Percentiles rank a stretch among this genome's conserved stretches.
phyloP scores from a whole-genome alignment of 2,888 invertebrate genomes.

The Oligia fasciuncula region DNA sequence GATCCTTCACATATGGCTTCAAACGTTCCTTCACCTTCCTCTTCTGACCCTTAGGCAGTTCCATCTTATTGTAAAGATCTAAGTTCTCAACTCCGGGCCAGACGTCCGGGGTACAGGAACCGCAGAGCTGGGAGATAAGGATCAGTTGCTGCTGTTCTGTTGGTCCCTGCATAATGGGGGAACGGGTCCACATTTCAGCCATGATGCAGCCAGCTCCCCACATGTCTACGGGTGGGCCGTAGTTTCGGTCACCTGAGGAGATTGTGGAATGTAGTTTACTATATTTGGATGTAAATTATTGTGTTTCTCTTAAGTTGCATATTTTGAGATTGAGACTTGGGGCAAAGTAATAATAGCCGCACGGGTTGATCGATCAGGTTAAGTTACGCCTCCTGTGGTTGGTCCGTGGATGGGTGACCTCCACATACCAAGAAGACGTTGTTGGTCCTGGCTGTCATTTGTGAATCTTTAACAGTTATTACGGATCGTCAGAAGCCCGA shows the following conservation, averaged over 20 bases:
- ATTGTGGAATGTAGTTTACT: not conserved
- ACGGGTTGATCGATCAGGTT: too few relatives aligned
- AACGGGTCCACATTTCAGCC: slow-evolving; percentile 99
- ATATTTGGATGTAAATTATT: too few relatives aligned
- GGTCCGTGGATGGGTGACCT: too few relatives aligned
- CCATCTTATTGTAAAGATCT: slow-evolving; percentile 96
- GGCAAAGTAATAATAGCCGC: not conserved
- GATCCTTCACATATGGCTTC: slow-evolving; percentile 97
- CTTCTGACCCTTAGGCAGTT: slow-evolving; percentile 96
- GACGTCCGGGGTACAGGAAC: slow-evolving; percentile 97
- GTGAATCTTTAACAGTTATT: too few relatives aligned
- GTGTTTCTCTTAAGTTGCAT: not conserved
- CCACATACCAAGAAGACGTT: too few relatives aligned
- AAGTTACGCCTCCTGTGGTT: too few relatives aligned
- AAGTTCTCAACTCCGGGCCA: slow-evolving; percentile 98
- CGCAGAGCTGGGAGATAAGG: slow-evolving; percentile 98
- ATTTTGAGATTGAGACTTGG: not conserved
- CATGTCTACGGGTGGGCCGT: slow-evolving; percentile 99
- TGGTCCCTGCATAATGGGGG: slow-evolving; percentile 98
- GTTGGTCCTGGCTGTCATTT: too few relatives aligned
- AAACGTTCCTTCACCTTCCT: slow-evolving; percentile 94
- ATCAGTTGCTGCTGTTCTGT: slow-evolving; percentile 99
- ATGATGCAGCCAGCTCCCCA: slow-evolving; percentile 99
- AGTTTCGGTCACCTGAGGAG: slow-evolving; percentile 94
- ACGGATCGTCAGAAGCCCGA: too few relatives aligned